phyloP scores from a whole-genome alignment of 1,140 invertebrate species.

The Heliconius eleuchia region DNA sequence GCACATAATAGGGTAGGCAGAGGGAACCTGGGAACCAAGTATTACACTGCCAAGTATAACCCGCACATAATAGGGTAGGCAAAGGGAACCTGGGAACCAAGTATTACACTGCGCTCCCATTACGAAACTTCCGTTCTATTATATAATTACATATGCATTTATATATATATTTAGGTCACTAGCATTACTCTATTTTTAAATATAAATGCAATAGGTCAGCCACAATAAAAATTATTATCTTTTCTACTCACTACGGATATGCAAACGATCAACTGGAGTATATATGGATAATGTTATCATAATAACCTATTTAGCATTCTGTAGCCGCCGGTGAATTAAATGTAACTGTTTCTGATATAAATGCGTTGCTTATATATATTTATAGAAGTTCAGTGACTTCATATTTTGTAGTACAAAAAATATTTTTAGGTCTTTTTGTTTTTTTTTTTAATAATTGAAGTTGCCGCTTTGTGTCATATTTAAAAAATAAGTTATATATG shows the following conservation, averaged over 20 bases:
- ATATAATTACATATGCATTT: neutral
- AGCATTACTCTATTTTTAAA: neutral
- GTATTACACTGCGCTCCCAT: too few species aligned
- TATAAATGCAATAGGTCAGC: neutral
- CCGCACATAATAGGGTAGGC: too few species aligned
- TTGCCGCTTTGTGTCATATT: too few species aligned
- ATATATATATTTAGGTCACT: neutral
- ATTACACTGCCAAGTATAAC: too few species aligned
- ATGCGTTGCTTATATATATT: neutral
- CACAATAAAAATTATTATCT: neutral
- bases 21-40: too few species aligned
- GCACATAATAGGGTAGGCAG: too few species aligned
- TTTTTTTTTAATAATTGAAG: neutral
- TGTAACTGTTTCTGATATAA: neutral
- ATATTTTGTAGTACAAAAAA: neutral
- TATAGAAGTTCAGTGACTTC: neutral
- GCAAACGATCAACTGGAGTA: neutral
- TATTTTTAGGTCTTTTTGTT: neutral
- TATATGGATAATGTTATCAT: constrained; percentile 7
- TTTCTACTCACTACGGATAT: neutral
- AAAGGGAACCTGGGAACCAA: too few species aligned
- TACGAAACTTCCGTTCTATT: neutral
- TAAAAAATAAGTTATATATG: too few species aligned
- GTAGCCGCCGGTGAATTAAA: neutral
- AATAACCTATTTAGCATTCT: neutral